A percentile compares a stretch with the other conserved stretches of the same genome.
Conservation (phyloP, 1,140 invertebrate genomes). For the Colletes gigas region DNA sequence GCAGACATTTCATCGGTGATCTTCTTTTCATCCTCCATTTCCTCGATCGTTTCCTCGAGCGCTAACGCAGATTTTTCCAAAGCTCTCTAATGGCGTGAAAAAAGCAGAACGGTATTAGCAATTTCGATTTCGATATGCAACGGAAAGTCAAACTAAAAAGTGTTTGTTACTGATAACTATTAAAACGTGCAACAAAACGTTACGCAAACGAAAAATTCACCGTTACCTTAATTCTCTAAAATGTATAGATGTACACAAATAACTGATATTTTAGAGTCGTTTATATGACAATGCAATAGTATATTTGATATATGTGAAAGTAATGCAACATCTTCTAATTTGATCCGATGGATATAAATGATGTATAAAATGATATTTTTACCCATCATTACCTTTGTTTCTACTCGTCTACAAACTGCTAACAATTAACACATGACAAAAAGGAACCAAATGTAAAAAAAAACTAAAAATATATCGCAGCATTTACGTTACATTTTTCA, state of each 20-base stretch:
- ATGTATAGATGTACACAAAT: slow-evolving; percentile 3
- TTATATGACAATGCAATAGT: background rate
- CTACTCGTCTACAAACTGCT: background rate
- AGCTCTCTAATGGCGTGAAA: slow-evolving; percentile 61
- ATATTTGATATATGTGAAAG: background rate
- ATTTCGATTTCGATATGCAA: background rate
- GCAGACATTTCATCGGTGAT: slow-evolving; percentile 64
- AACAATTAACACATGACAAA: background rate
- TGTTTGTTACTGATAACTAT: background rate
- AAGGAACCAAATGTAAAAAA: background rate
- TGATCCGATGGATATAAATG: background rate
- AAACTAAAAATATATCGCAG: slow-evolving; percentile 6
- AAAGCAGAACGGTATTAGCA: slow-evolving; percentile 18
- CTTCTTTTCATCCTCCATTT: slow-evolving; percentile 71
- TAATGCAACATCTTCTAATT: background rate
- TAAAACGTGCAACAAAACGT: slow-evolving; percentile 22
- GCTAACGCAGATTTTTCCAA: slow-evolving; percentile 68
- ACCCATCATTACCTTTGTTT: background rate
- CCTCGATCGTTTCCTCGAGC: slow-evolving; percentile 67
- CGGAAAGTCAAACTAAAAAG: background rate
- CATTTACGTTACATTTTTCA: slow-evolving; percentile 19
- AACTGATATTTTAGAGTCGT: background rate
- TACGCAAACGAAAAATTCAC: slow-evolving; percentile 8
- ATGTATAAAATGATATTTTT: background rate
- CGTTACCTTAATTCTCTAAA: slow-evolving; percentile 4